phyloP scores from a whole-genome alignment of 2,888 invertebrate genomes.

The Merodon equestris region DNA sequence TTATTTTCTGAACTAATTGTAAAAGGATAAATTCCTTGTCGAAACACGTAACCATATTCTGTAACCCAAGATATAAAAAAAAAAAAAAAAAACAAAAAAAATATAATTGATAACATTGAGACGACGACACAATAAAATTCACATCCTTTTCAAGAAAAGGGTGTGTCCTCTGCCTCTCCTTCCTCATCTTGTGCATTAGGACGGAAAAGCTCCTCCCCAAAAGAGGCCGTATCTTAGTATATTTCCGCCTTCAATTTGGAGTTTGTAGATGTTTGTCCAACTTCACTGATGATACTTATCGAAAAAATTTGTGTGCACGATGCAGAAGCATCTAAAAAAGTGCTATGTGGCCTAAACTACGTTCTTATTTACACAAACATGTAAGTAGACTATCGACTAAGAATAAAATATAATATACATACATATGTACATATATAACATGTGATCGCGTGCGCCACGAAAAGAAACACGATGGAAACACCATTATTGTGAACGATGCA shows the following conservation, averaged over 20 bases:
- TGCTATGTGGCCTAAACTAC: background rate
- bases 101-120: no score
- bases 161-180: slow-evolving; percentile 53
- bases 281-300: slow-evolving; percentile 33
- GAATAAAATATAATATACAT: no score
- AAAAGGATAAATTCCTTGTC: no score
- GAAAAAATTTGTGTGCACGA: slow-evolving; percentile 15
- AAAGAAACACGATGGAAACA: slow-evolving; percentile 14
- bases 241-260: slow-evolving; percentile 49
- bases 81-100: no score
- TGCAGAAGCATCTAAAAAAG: slow-evolving; percentile 9
- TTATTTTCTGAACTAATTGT: no score
- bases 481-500: background rate
- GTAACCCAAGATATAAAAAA: no score
- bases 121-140: background rate
- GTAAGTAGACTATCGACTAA: background rate
- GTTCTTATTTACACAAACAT: background rate
- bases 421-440: background rate
- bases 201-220: slow-evolving; percentile 50
- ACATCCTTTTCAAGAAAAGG: slow-evolving; percentile 52
- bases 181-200: slow-evolving; percentile 36
- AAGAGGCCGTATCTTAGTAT: slow-evolving; percentile 41
- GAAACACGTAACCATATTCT: no score
- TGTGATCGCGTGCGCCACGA: slow-evolving; percentile 33
- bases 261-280: slow-evolving; percentile 41